Percentiles rank a stretch among this genome's conserved stretches.
Conservation (phyloP, 2,797 vertebrate species). For the Phalanger gymnotis region DNA sequence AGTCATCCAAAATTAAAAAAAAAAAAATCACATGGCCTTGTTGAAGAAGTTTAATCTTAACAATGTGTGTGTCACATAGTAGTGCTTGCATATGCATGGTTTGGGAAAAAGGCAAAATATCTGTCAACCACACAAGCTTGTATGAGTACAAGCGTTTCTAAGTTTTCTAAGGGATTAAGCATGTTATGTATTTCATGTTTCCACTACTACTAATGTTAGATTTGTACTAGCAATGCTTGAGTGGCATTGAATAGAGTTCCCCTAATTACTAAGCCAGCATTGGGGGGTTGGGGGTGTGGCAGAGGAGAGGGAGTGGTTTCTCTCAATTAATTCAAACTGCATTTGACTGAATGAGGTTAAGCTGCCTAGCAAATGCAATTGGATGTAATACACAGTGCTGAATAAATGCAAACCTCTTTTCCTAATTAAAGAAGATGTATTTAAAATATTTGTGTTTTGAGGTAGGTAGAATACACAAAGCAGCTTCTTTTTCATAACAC, state of each 20-base stretch:
- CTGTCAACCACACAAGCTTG: not conserved
- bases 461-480: not conserved
- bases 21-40: not conserved
- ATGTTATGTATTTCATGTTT: not conserved
- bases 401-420: conserved; percentile 28
- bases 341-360: conserved; percentile 3
- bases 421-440: conserved; percentile 13
- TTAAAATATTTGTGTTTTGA: conserved; percentile 26
- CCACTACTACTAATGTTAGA: not conserved
- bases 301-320: not conserved
- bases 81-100: not conserved
- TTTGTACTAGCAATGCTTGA: not conserved
- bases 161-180: not conserved
- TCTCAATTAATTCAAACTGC: not conserved
- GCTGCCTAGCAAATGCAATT: not conserved
- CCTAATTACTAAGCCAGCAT: not conserved
- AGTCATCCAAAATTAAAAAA: not conserved
- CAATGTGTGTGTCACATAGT: not conserved
- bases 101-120: not conserved
- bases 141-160: not conserved
- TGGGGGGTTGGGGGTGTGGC: not conserved
- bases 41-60: not conserved
- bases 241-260: not conserved
- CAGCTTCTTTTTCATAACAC: conserved; percentile 35
- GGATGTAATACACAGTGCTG: conserved; percentile 22